These are phyloP conservation scores for Gastrophysa polygoni DNA, from an alignment of 2,888 invertebrate genomes.

Conservation along the genomic window DNA sequence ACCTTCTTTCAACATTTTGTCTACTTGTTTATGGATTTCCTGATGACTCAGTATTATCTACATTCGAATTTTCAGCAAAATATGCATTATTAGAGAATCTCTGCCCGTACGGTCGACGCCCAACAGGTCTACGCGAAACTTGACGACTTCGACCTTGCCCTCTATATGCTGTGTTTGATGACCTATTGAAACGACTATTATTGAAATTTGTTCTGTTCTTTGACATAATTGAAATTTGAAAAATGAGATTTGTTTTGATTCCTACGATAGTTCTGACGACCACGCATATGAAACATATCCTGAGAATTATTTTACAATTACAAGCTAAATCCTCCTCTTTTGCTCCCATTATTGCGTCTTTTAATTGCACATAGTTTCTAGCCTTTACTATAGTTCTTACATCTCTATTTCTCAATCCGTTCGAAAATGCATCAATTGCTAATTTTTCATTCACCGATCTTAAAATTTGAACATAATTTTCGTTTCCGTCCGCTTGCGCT, in stretches of 20 bases:
- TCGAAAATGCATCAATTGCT: constrained; percentile 34
- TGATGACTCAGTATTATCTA: background rate
- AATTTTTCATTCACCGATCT: constrained; percentile 32
- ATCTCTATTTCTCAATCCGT: constrained; percentile 27
- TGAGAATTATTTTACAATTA: background rate
- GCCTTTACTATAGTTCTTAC: constrained; percentile 21
- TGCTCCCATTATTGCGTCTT: constrained; percentile 11
- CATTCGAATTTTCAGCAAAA: constrained; percentile 6
- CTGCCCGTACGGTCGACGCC: background rate
- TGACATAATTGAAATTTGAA: background rate
- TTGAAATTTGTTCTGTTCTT: background rate
- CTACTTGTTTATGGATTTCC: constrained; percentile 33
- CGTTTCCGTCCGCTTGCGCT: constrained; percentile 30
- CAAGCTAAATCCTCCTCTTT: background rate
- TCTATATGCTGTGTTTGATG: background rate
- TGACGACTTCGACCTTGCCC: background rate
- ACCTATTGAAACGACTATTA: background rate
- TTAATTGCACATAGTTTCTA: constrained; percentile 21
- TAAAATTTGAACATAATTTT: constrained; percentile 18
- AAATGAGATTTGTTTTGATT: background rate
- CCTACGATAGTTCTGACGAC: background rate
- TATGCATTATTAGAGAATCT: background rate
- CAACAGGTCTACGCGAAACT: background rate
- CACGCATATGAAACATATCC: background rate
- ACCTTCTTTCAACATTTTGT: constrained; percentile 35